Evolutionary conservation across 2,797 vertebrate genomes (phyloP), one percentile per base, ranked within the genome.

Genomic region (Eremophila alpestris): DNA sequence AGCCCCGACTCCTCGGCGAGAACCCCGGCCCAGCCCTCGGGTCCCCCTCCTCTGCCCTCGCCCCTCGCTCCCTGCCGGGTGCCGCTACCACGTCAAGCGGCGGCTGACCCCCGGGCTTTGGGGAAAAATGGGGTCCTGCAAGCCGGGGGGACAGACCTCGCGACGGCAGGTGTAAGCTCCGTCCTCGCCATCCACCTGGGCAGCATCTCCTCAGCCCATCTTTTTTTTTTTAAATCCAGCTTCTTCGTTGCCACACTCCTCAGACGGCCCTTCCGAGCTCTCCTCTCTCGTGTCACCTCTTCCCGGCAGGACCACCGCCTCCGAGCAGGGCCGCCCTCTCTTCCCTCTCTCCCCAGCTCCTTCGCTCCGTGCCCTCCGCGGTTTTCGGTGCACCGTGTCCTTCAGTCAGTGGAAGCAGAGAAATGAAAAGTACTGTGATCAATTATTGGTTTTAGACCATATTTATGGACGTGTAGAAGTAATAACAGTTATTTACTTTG

Each of bases 401-500:
- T 91, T 45, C 74, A 29, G 67, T 2, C 7, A 79, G 58, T 20
- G 69, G 58, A 87, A 86, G 34, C 34, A 69, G 83, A 56, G 26
- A 74, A 96, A 87, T 49, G 90, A 77, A 67, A 95, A 87, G 87
- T 85, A 85, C 38, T 60, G 76, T 1, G 45, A 94, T 89, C 94
- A 84, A 86, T 90, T 95, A 86, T 91, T 96, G 81, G 77, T 90
- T 96, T 94, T 83, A 92, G 83, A 89, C 64, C 62, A 8, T 90
- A 91, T 93, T 95, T 96, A 78, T 74, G 92, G 93, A 89, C 74
- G 55, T 56, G 56, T 54, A 48, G 68, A 86, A 81, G 94, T 96
- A 95, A 96, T 90, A 94, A 95, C 75, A 83, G 94, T 94, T 79
- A 96, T 96, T 96, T 95, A 69, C 84, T 94, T 90, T 41, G 73